These are phyloP conservation scores for Caenorhabditis becei DNA, from an alignment of 2,888 invertebrate genomes.

Conservation along the genomic window DNA sequence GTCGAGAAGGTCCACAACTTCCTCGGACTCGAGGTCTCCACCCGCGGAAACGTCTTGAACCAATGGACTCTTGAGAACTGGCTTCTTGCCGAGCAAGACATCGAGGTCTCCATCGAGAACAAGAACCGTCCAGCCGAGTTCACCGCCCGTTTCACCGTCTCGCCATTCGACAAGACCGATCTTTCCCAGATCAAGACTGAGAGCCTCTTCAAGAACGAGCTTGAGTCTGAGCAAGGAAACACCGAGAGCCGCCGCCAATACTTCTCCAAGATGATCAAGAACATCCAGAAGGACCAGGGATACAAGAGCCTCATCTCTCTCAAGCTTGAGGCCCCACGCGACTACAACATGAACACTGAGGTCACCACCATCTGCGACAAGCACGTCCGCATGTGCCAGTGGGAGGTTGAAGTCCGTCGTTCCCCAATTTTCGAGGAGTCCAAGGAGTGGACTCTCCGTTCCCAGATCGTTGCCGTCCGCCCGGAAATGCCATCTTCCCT, in stretches of 20 bases:
- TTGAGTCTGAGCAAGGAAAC: constrained; percentile 37
- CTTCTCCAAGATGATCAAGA: constrained; percentile 59
- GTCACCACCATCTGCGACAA: constrained; percentile 62
- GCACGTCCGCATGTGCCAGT: constrained; percentile 57
- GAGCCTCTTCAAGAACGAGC: constrained; percentile 64
- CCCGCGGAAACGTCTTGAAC: constrained; percentile 66
- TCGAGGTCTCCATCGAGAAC: constrained; percentile 67
- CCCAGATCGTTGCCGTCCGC: constrained; percentile 64
- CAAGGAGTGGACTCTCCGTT: constrained; percentile 72
- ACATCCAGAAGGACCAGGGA: constrained; percentile 49
- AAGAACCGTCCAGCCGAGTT: constrained; percentile 59
- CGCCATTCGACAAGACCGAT: constrained; percentile 33
- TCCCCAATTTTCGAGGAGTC: constrained; percentile 58
- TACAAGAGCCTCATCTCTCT: constrained; percentile 48
- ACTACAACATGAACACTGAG: constrained; percentile 49
- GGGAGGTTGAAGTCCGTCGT: constrained; percentile 51
- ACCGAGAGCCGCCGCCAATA: constrained; percentile 58
- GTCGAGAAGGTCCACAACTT: constrained; percentile 52
- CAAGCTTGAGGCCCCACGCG: constrained; percentile 52
- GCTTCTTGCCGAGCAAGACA: constrained; percentile 71
- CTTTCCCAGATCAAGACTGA: constrained; percentile 48
- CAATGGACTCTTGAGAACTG: constrained; percentile 56
- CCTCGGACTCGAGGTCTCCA: constrained; percentile 65
- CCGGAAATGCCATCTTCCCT: constrained; percentile 69
- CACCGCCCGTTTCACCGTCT: constrained; percentile 34